Evolutionary conservation across 2,888 invertebrate species (phyloP).

Genomic region (Pasiphila rectangulata): DNA sequence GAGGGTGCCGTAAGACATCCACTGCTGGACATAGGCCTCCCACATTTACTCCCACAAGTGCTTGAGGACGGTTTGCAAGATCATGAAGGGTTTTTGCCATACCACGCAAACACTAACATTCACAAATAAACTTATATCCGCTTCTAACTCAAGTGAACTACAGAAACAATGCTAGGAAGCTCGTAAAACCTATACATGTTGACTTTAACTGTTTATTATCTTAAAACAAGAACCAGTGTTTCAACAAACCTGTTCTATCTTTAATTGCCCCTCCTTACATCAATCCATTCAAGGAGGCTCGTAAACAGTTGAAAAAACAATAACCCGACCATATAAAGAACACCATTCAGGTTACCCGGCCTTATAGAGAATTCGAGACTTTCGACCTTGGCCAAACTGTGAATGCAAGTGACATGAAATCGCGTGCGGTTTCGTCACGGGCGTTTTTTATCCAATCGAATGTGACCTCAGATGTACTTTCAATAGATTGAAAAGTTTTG

Average conservation of each 20-base stretch:
- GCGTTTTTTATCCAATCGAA: constrained; percentile 1
- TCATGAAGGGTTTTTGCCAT: too few relatives aligned
- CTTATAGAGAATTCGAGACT: constrained; percentile 8
- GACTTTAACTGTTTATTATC: background rate
- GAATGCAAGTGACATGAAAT: constrained; percentile 23
- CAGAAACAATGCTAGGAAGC: too few relatives aligned
- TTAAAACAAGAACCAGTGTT: background rate
- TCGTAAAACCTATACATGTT: too few relatives aligned
- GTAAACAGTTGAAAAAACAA: constrained; percentile 12
- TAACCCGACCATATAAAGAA: constrained; percentile 17
- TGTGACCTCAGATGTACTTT: constrained; percentile 19
- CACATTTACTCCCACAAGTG: too few relatives aligned
- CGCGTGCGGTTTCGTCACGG: constrained; percentile 23
- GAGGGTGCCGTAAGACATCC: too few relatives aligned
- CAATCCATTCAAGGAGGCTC: constrained; percentile 14
- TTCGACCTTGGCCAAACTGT: constrained; percentile 29
- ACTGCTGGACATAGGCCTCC: too few relatives aligned
- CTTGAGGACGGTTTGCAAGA: too few relatives aligned
- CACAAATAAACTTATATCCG: too few relatives aligned
- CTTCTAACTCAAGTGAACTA: too few relatives aligned
- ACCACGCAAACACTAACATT: too few relatives aligned
- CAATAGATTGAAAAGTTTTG: background rate
- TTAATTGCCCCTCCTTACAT: constrained; percentile 11
- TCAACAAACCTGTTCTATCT: background rate
- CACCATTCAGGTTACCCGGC: constrained; percentile 7